These are phyloP conservation scores for Eupithecia subumbrata DNA, from an alignment of 2,888 invertebrate genomes.

Conservation along the genomic window DNA sequence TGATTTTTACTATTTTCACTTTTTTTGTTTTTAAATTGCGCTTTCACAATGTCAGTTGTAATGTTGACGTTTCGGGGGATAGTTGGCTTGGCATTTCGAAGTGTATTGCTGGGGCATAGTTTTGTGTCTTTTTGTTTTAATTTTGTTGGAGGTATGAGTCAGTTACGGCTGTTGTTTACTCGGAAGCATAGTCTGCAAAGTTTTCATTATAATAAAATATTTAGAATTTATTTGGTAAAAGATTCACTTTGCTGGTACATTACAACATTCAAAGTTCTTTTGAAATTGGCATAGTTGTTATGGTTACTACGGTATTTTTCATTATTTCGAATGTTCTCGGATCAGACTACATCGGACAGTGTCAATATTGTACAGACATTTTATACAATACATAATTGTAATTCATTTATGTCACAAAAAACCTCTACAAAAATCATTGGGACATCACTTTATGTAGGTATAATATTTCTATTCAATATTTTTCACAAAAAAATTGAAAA, in stretches of 20 bases:
- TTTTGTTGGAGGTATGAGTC: slow-evolving; percentile 35
- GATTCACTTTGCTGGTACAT: background rate
- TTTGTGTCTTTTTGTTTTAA: slow-evolving; percentile 40
- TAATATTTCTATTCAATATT: background rate
- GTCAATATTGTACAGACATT: background rate
- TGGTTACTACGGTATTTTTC: background rate
- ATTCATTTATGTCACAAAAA: background rate
- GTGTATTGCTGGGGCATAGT: slow-evolving; percentile 54
- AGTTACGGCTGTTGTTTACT: slow-evolving; percentile 24
- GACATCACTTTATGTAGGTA: no score
- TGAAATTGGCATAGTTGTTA: background rate
- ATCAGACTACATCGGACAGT: background rate
- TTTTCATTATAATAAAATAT: slow-evolving; percentile 1
- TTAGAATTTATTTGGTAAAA: background rate
- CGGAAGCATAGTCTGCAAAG: slow-evolving; percentile 17
- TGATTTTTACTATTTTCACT: slow-evolving; percentile 76
- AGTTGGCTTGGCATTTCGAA: slow-evolving; percentile 60
- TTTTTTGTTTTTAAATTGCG: slow-evolving; percentile 68
- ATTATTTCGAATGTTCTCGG: background rate
- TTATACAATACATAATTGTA: background rate
- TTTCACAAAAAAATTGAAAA: background rate
- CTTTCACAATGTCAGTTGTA: slow-evolving; percentile 69
- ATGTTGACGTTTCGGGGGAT: slow-evolving; percentile 65
- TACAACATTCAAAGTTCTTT: background rate
- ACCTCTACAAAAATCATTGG: no score